Conservation (phyloP, 2,888 invertebrate genomes). For the Eurytoma californica region DNA sequence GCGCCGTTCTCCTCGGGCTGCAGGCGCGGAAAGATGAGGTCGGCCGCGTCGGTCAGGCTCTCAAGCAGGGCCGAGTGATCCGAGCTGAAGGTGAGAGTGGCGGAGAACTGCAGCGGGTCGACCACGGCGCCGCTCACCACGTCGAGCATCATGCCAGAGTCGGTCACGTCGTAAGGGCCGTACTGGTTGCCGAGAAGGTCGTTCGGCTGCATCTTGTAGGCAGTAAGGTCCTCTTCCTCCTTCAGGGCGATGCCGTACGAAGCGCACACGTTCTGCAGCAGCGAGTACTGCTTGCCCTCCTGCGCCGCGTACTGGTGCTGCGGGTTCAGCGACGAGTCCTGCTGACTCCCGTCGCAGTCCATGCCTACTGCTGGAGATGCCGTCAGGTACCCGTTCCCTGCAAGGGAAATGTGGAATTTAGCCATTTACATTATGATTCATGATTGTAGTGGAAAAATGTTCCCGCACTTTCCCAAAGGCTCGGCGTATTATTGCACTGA, state of each 20-base stretch:
- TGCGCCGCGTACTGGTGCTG: conserved; percentile 71
- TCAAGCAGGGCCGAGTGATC: conserved; percentile 85
- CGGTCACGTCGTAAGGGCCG: conserved; percentile 81
- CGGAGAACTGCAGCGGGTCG: conserved; percentile 89
- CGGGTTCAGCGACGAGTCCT: conserved; percentile 74
- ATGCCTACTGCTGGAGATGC: conserved; percentile 83
- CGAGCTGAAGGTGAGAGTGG: conserved; percentile 87
- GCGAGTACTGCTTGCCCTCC: conserved; percentile 84
- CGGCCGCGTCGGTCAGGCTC: conserved; percentile 87
- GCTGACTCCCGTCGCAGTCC: conserved; percentile 86
- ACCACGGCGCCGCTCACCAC: conserved; percentile 85
- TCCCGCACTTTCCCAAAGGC: no score
- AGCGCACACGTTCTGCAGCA: conserved; percentile 85
- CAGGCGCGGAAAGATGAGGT: conserved; percentile 85
- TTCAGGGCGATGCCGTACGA: conserved; percentile 85
- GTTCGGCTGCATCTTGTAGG: conserved; percentile 84
- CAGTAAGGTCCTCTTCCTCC: conserved; percentile 85
- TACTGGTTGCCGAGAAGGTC: conserved; percentile 79
- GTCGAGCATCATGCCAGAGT: conserved; percentile 88
- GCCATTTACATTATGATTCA: no score
- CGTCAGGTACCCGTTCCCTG: conserved; percentile 81
- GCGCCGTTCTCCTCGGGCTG: conserved; percentile 79
- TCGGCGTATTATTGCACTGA: no score
- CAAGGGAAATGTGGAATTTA: no score
- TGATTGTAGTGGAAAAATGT: no score